phyloP scores from a whole-genome alignment of 2,113 vertebrate genomes.

The Periophthalmus modestus region DNA sequence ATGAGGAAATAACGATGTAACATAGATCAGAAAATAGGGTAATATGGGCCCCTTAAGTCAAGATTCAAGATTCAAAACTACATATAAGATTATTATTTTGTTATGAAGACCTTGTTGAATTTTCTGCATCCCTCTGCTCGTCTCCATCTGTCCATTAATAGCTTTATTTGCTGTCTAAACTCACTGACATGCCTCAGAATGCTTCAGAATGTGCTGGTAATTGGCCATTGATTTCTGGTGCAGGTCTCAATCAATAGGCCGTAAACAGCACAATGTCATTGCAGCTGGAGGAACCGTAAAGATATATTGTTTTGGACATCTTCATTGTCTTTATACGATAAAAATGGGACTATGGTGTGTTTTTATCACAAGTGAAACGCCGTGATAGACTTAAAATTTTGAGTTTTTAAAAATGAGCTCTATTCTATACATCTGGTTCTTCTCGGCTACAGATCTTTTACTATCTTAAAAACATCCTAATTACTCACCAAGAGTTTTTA shows the following conservation, averaged over 20 bases:
- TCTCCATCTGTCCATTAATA: constrained; percentile 47
- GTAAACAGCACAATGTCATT: constrained; percentile 27
- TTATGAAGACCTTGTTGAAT: constrained; percentile 41
- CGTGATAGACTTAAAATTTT: no score
- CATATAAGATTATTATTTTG: no score
- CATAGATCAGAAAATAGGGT: no score
- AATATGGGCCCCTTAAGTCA: no score
- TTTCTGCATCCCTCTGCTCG: constrained; percentile 27
- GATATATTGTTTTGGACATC: constrained; percentile 25
- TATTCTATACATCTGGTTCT: no score
- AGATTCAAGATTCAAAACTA: not conserved
- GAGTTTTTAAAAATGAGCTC: no score
- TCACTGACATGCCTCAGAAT: constrained; percentile 24
- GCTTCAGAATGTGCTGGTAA: constrained; percentile 35
- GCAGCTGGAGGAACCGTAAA: constrained; percentile 17
- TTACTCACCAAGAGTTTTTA: no score
- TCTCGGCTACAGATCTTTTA: no score
- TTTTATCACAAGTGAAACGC: no score
- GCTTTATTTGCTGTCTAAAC: constrained; percentile 19
- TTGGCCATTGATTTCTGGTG: constrained; percentile 47
- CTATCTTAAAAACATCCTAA: no score
- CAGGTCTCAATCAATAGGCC: constrained; percentile 48
- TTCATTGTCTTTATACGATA: not conserved
- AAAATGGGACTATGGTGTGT: not conserved
- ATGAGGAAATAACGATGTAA: no score